Conservation (phyloP, 1,140 invertebrate genomes). For the Heterodera schachtii region DNA sequence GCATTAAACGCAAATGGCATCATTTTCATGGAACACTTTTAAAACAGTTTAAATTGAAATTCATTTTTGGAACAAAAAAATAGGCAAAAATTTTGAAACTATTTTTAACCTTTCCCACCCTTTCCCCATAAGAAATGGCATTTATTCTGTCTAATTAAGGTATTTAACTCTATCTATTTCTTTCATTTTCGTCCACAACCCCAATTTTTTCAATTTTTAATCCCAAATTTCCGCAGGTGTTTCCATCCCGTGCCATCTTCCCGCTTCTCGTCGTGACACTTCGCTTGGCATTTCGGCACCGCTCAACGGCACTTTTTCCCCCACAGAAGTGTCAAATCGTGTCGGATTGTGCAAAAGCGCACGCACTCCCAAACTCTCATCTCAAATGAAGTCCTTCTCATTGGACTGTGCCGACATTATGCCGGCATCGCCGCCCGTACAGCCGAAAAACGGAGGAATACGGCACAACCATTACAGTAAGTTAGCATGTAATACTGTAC, state of each 20-base stretch:
- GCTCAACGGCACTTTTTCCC: not conserved
- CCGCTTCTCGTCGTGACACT: not conserved
- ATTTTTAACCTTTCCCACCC: no score
- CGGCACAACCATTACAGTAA: slow-evolving; percentile 24
- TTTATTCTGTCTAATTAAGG: no score
- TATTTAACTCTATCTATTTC: no score
- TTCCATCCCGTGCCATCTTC: not conserved
- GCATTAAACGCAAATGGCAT: no score
- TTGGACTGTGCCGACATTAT: slow-evolving; percentile 62
- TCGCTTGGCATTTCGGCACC: not conserved
- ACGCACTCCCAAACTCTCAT: slow-evolving; percentile 58
- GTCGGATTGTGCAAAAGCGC: slow-evolving; percentile 5
- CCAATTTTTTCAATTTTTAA: no score
- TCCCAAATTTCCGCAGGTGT: not conserved
- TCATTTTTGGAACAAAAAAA: no score
- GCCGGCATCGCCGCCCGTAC: slow-evolving; percentile 42
- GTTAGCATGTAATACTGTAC: not conserved
- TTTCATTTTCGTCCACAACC: no score
- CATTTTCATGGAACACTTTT: no score
- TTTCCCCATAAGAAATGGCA: no score
- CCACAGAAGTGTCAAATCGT: not conserved
- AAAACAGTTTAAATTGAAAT: no score
- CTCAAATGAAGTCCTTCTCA: slow-evolving; percentile 65
- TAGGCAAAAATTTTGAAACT: no score
- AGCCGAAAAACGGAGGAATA: slow-evolving; percentile 33